phyloP scores from a whole-genome alignment of 1,140 invertebrate species.

The Trachymyrmex septentrionalis region DNA sequence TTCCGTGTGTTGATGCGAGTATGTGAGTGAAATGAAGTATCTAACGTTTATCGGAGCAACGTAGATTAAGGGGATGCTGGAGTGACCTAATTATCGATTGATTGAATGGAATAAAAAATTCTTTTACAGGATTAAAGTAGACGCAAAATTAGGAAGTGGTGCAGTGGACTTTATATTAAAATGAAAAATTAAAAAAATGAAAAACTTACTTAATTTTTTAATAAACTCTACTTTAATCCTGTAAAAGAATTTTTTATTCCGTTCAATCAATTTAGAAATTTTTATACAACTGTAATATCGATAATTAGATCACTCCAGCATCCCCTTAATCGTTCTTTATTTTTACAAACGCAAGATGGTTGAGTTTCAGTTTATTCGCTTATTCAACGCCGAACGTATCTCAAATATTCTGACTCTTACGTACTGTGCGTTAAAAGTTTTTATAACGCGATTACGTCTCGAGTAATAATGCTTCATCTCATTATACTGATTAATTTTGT shows the following conservation, averaged over 20 bases:
- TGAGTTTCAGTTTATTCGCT: constrained; percentile 10
- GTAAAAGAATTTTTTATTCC: no score
- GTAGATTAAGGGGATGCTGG: neutral
- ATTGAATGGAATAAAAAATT: no score
- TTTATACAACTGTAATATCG: no score
- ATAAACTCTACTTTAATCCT: no score
- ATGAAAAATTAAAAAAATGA: no score
- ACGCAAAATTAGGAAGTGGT: no score
- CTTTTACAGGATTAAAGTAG: no score
- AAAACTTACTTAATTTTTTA: no score
- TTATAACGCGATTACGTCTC: neutral
- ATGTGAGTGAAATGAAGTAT: neutral
- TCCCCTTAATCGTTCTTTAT: neutral
- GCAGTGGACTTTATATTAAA: no score
- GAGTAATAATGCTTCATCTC: neutral
- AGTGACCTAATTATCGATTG: no score
- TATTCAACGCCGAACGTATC: neutral
- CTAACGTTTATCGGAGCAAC: neutral
- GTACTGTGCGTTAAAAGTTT: neutral
- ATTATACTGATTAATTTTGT: neutral
- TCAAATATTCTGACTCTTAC: neutral
- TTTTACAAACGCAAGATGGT: neutral
- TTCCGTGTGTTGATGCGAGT: neutral
- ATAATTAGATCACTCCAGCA: no score
- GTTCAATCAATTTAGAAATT: no score